Evolutionary conservation across 2,797 vertebrate genomes (phyloP), one percentile per base, ranked within the genome.

Genomic region (Sarcoramphus papa): DNA sequence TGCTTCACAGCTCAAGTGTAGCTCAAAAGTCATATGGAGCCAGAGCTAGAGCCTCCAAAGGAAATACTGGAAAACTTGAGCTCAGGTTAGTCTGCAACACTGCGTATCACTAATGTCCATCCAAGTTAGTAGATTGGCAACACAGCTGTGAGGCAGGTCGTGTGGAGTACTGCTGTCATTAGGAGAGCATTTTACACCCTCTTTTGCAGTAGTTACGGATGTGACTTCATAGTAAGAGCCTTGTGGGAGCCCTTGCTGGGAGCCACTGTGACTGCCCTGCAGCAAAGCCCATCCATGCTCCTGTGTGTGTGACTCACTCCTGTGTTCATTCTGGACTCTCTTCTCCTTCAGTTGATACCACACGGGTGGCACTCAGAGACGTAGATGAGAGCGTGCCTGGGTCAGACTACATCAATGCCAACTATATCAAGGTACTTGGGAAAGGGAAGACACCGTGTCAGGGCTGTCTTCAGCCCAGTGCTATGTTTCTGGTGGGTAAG

Each of bases 381-480:
- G 88, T 78, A 3, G 99, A 99, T 43, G 94, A 97, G 78, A 98
- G 98, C 4, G 70, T 98, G 51, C 95, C 97, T 6, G 98, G 98
- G 83, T 98, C 99, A 1, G 98, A 99, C 97, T 99, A 99, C 98
- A 99, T 99, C 97, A 99, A 99, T 18, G 99, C 99, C 95, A 99
- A 99, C 97, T 99, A 99, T 82, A 99, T 99, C 96, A 98, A 98
- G 98, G 99, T 99, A 97, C 97, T 95, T 97, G 70, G 70, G 85
- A 8, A 25, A 21, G 82, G 56, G 70, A 8, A 33, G 47, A 4
- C 14, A 14, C 15, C 3, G 0, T 1, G 12, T 11, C 12, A 27
- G n/a, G 76, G 40, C 11, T 75, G 35, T 30, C n/a, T 16, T 5
- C 84, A 81, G 33, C 81, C 40, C 70, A 20, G 8, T 4, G 13